Evolutionary conservation across 2,797 vertebrate species (phyloP), one percentile per base, ranked within the genome.

Genomic region (Typhlichthys eigenmanni): DNA sequence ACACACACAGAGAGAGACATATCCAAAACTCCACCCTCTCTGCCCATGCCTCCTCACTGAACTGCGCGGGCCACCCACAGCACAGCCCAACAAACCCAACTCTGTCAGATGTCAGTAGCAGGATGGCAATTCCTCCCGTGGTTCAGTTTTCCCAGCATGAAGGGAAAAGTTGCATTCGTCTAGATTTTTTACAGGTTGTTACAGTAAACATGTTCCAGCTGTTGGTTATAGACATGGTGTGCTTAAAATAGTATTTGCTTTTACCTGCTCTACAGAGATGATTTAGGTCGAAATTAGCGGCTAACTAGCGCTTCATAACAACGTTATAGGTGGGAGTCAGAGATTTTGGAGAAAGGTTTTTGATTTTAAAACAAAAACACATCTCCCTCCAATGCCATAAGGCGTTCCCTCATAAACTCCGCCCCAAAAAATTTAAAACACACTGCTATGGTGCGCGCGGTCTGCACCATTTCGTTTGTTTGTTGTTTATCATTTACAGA

Each of bases 51-150:
- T 56, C 19, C 52, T 17, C 46, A 17, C 19, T 16, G 13, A 66
- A 60, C 60, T 16, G 64, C 73, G 54, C 17, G 13, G 82, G 70
- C 86, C 87, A 89, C 85, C 79, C 84, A 84, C 80, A 2, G 63
- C 74, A 71, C 62, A 10, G 5, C 46, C 58, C 64, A 75, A 85
- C 77, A 86, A 74, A 66, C 60, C 66, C 54, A 45, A 55, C 71
- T 81, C 74, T 85, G 84, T 85, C 59, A 68, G 72, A 72, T 24
- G 60, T 53, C 50, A 68, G 64, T 63, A 64, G 72, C 60, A 55
- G 67, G 46, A 14, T 60, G 69, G 72, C 66, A 62, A 55, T 75
- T 76, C 80, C 79, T 59, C 60, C 64, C 67, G 45, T 45, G 57
- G 65, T 62, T 72, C 63, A 75, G 74, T 83, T 78, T 83, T 76